Conservation (phyloP, 2,797 vertebrate species). For the Scomberomorus guttatus region DNA sequence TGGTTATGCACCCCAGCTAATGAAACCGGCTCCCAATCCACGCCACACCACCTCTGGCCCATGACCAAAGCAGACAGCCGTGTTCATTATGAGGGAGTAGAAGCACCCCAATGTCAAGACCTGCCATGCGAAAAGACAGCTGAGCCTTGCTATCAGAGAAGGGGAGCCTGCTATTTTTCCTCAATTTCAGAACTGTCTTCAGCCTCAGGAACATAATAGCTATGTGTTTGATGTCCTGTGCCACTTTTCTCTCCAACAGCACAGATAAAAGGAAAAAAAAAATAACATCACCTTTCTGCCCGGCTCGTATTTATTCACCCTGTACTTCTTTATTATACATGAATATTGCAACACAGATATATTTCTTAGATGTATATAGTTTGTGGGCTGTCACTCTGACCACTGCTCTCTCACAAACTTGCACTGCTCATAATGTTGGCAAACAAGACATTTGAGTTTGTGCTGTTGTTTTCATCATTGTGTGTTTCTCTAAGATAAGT, state of each 20-base stretch:
- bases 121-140: slow-evolving; percentile 75
- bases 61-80: slow-evolving; percentile 67
- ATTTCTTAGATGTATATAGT: slow-evolving; percentile 33
- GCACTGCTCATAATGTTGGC: slow-evolving; percentile 17
- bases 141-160: slow-evolving; percentile 58
- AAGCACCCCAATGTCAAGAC: slow-evolving; percentile 66
- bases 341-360: slow-evolving; percentile 38
- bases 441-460: slow-evolving; percentile 11
- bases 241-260: slow-evolving; percentile 35
- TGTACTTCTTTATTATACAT: slow-evolving; percentile 16
- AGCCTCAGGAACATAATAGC: slow-evolving; percentile 68
- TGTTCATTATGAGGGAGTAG: slow-evolving; percentile 78
- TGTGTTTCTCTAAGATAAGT: slow-evolving; percentile 17
- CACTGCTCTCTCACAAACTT: slow-evolving; percentile 9
- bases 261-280: slow-evolving; percentile 54
- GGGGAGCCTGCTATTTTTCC: slow-evolving; percentile 71
- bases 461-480: slow-evolving; percentile 3
- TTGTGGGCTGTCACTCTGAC: slow-evolving; percentile 21
- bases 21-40: slow-evolving; percentile 73
- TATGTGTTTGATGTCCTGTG: slow-evolving; percentile 74
- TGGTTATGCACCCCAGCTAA: slow-evolving; percentile 79
- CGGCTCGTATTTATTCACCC: slow-evolving; percentile 31
- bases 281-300: slow-evolving; percentile 45
- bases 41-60: slow-evolving; percentile 63
- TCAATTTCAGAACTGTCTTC: slow-evolving; percentile 73